Evolutionary conservation across 2,888 invertebrate species (phyloP).

Genomic region (Rhagophthalmus giganteus): DNA sequence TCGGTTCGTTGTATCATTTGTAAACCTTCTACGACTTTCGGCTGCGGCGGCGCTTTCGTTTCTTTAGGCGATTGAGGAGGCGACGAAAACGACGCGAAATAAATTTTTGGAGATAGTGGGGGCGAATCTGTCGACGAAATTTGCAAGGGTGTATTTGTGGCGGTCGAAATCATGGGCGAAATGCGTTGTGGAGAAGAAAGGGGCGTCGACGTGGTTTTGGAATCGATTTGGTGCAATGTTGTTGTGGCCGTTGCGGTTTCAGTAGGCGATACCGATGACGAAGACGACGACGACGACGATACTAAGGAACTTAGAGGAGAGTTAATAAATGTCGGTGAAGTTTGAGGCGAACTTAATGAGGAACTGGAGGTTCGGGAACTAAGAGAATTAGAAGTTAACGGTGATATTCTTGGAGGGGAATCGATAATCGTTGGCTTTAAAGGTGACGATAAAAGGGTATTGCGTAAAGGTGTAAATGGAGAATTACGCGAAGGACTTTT

Average conservation of each 20-base stretch:
- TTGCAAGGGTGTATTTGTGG: conserved; percentile 40
- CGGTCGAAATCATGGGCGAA: conserved; percentile 45
- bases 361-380: conserved; percentile 24
- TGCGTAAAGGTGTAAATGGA: conserved; percentile 47
- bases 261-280: conserved; percentile 5
- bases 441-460: conserved; percentile 43
- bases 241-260: neutral
- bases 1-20: conserved; percentile 67
- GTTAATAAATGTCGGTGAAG: conserved; percentile 13
- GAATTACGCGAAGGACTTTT: conserved; percentile 47
- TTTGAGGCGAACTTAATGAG: conserved; percentile 24
- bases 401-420: conserved; percentile 21
- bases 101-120: conserved; percentile 36
- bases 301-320: too few relatives aligned
- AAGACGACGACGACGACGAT: too few relatives aligned
- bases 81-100: conserved; percentile 28
- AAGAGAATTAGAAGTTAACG: conserved; percentile 18
- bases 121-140: conserved; percentile 37
- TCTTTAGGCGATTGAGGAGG: conserved; percentile 54
- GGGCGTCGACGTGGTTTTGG: conserved; percentile 10
- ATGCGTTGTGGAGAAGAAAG: conserved; percentile 43
- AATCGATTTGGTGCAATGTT: neutral
- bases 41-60: conserved; percentile 44
- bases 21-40: conserved; percentile 56
- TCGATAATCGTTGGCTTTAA: conserved; percentile 29